Evolutionary conservation across 2,888 invertebrate genomes (phyloP), one percentile per base, ranked within the genome.

Genomic region (Latrodectus hesperus): DNA sequence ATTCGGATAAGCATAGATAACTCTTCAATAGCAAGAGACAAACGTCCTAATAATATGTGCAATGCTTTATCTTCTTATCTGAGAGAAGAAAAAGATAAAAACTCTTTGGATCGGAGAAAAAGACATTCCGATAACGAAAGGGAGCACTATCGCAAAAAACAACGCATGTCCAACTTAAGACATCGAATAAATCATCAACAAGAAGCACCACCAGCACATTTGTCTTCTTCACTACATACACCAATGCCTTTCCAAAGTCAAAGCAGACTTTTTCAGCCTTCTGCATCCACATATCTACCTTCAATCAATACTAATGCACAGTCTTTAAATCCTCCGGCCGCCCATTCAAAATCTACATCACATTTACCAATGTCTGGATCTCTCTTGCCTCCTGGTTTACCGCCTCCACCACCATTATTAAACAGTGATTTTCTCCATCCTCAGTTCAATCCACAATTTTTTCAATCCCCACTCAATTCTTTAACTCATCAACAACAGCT

Each of bases 401-500:
- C 87, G 2, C 87, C 82, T 12, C 87, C 87, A 17, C 82, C 87
- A 4, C 82, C 87, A 16, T 73, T 87, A 4, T 55, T 87, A 9
- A 87, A 87, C 72, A 87, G 53, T 38, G 85, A 85, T n/a, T 82
- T 73, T n/a, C n/a, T 84, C 1, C 82, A 77, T 12, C 60, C 85
- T 16, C 80, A 76, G n/a, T 78, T 81, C 26, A 72, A 51, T 74
- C 77, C 77, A 22, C 51, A 71, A 1, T 71, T 82, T n/a, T 60
- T 60, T 60, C 84, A 79, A 4, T 52, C 73, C 12, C 71, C 65
- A 65, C 71, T 71, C 16, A 85, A 78, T 71, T 71, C 89, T 9
- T 26, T 90, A 26, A 86, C 89, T 26, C 86, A 78, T 17, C 86
- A 81, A 73, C 86, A 83, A 71, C 89, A 85, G 67, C 92, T 93